Conservation (phyloP, 2,113 vertebrate genomes). For the Polypterus senegalus region DNA sequence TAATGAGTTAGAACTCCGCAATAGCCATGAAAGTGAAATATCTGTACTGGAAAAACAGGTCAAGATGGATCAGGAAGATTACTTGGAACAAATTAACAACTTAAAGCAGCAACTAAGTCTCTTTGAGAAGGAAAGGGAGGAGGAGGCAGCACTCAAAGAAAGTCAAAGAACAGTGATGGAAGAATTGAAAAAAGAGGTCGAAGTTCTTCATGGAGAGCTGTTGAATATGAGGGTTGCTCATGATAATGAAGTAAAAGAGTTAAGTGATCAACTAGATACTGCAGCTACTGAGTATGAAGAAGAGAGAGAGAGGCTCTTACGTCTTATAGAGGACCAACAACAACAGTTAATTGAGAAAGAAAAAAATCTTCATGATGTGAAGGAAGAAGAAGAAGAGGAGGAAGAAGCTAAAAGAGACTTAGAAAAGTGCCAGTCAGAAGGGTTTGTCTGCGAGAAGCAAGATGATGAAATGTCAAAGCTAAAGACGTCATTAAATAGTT, state of each 20-base stretch:
- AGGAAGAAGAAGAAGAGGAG: constrained; percentile 50
- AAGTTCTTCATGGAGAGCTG: constrained; percentile 60
- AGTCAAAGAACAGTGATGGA: constrained; percentile 51
- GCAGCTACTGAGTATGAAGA: constrained; percentile 50
- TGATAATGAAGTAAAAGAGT: constrained; percentile 58
- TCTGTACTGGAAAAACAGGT: constrained; percentile 41
- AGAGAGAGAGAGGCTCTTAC: constrained; percentile 54
- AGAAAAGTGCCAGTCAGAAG: neutral
- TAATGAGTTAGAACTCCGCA: constrained; percentile 40
- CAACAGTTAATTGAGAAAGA: constrained; percentile 57
- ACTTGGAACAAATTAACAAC: constrained; percentile 53
- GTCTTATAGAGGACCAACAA: constrained; percentile 49
- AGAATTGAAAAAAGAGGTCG: constrained; percentile 55
- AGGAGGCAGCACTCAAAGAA: constrained; percentile 53
- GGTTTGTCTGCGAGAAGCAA: constrained; percentile 18
- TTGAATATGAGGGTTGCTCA: constrained; percentile 45
- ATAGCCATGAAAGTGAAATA: constrained; percentile 31
- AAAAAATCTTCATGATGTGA: constrained; percentile 42
- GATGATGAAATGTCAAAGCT: constrained; percentile 43
- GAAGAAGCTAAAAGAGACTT: constrained; percentile 18
- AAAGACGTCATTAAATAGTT: constrained; percentile 55
- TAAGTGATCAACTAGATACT: constrained; percentile 51
- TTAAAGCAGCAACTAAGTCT: constrained; percentile 54
- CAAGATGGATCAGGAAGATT: constrained; percentile 36
- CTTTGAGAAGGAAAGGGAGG: constrained; percentile 36